These are phyloP conservation scores for Osmerus eperlanus DNA, from an alignment of 2,113 vertebrate genomes.

Conservation along the genomic window DNA sequence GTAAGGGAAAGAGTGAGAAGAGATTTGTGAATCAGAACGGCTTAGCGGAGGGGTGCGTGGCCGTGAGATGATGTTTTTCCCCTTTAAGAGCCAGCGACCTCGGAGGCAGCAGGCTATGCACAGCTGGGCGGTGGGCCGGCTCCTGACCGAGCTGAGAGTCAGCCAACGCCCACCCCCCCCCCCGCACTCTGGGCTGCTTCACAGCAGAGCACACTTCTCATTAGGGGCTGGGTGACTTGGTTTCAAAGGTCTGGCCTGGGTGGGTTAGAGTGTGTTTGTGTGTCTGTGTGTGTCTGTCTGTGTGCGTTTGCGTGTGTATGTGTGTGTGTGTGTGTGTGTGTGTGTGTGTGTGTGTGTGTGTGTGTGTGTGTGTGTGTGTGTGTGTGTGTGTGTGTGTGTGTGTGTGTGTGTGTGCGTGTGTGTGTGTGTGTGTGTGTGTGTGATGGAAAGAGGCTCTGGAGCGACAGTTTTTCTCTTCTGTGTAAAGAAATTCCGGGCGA, in stretches of 20 bases:
- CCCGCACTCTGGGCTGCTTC: not conserved
- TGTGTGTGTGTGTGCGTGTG: not conserved
- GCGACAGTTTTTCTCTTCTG: constrained; percentile 27
- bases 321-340: not conserved
- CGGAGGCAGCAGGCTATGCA: not conserved
- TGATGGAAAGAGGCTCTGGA: constrained; percentile 10
- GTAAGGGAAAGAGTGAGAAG: not conserved
- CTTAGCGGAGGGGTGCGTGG: not conserved
- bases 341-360: not conserved
- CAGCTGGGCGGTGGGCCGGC: constrained; percentile 21
- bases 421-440: not conserved
- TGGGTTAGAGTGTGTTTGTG: constrained; percentile 3
- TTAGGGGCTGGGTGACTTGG: constrained; percentile 40
- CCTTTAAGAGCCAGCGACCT: not conserved
- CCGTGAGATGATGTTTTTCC: not conserved
- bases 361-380: not conserved
- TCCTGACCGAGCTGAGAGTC: constrained; percentile 14
- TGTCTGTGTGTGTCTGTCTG: not conserved
- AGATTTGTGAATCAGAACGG: not conserved
- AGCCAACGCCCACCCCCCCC: constrained; percentile 14
- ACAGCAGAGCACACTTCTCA: constrained; percentile 33
- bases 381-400: not conserved
- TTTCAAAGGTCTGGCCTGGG: constrained; percentile 28
- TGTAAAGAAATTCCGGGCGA: constrained; percentile 34
- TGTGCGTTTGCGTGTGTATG: not conserved